Evolutionary conservation across 2,888 invertebrate species (phyloP).

Genomic region (Dynastes maya): DNA sequence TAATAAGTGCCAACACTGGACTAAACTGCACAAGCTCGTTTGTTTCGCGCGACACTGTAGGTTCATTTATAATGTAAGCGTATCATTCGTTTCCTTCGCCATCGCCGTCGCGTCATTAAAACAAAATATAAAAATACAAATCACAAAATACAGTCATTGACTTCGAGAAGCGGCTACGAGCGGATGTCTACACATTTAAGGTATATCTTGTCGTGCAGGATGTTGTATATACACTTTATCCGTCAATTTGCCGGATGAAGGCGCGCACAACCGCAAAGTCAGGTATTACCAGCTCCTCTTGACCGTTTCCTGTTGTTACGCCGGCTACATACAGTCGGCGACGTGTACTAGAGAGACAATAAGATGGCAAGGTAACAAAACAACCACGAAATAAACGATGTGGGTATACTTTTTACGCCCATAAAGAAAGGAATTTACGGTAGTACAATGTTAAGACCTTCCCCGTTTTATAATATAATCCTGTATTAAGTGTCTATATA

Average conservation of each 20-base stretch:
- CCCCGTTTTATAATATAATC: background rate
- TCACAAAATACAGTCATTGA: slow-evolving; percentile 37
- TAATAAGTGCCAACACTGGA: too few species aligned
- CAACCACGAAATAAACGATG: slow-evolving; percentile 1
- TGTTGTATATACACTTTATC: slow-evolving; percentile 47
- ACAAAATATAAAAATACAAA: slow-evolving; percentile 42
- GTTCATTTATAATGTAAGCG: slow-evolving; percentile 35
- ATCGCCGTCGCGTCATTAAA: slow-evolving; percentile 7
- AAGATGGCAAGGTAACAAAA: slow-evolving; percentile 13
- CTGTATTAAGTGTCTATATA: slow-evolving; percentile 6
- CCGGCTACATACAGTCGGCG: slow-evolving; percentile 12
- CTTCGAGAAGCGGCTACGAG: slow-evolving; percentile 23
- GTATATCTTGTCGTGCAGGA: slow-evolving; percentile 47
- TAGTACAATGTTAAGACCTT: background rate
- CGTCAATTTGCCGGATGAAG: slow-evolving; percentile 56
- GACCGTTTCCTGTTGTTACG: slow-evolving; percentile 55
- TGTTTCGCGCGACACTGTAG: too few species aligned
- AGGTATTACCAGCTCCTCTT: slow-evolving; percentile 55
- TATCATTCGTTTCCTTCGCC: slow-evolving; percentile 38
- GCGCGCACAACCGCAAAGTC: slow-evolving; percentile 53
- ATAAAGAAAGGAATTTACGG: slow-evolving; percentile 17
- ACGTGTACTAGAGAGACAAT: slow-evolving; percentile 15
- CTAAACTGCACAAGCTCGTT: too few species aligned
- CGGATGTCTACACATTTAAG: slow-evolving; percentile 39
- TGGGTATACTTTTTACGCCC: background rate